Evolutionary conservation across 2,113 vertebrate genomes (phyloP).

Genomic region (Oncorhynchus tshawytscha): DNA sequence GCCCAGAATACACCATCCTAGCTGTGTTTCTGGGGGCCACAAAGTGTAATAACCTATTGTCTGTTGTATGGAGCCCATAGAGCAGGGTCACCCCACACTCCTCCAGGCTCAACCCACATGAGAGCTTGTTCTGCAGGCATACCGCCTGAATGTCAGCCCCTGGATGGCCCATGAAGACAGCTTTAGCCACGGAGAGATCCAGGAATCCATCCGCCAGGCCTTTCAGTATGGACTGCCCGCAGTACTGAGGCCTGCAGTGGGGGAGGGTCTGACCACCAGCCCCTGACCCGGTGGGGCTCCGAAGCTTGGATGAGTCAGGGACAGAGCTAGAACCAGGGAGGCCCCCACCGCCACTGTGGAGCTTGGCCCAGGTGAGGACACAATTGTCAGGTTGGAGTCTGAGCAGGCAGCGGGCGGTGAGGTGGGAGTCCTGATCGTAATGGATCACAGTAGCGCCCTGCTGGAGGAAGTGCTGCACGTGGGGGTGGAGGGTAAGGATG

Average conservation of each 20-base stretch:
- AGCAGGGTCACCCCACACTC: slow-evolving; percentile 90
- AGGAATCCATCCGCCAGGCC: slow-evolving; percentile 85
- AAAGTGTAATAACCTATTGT: slow-evolving; percentile 94
- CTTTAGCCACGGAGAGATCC: slow-evolving; percentile 89
- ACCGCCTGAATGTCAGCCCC: slow-evolving; percentile 89
- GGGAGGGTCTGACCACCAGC: too few relatives aligned
- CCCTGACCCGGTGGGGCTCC: too few relatives aligned
- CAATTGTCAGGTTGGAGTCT: slow-evolving; percentile 93
- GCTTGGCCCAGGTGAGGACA: slow-evolving; percentile 91
- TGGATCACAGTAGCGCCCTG: slow-evolving; percentile 94
- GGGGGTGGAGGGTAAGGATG: slow-evolving; percentile 85
- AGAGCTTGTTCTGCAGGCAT: slow-evolving; percentile 94
- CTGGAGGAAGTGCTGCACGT: slow-evolving; percentile 92
- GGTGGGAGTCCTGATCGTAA: slow-evolving; percentile 91
- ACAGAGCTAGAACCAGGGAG: too few relatives aligned
- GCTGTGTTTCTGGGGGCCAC: slow-evolving; percentile 92
- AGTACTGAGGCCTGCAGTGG: slow-evolving; percentile 44
- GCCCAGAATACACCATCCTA: slow-evolving; percentile 84
- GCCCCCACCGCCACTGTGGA: slow-evolving; percentile 73
- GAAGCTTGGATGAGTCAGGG: too few relatives aligned
- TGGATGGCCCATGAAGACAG: slow-evolving; percentile 93
- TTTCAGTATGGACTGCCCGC: slow-evolving; percentile 75
- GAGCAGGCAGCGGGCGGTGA: slow-evolving; percentile 90
- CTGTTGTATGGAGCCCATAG: slow-evolving; percentile 92
- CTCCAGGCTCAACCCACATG: slow-evolving; percentile 75